These are phyloP conservation scores for Pterois miles DNA, from an alignment of 2,797 vertebrate genomes.

Conservation along the genomic window DNA sequence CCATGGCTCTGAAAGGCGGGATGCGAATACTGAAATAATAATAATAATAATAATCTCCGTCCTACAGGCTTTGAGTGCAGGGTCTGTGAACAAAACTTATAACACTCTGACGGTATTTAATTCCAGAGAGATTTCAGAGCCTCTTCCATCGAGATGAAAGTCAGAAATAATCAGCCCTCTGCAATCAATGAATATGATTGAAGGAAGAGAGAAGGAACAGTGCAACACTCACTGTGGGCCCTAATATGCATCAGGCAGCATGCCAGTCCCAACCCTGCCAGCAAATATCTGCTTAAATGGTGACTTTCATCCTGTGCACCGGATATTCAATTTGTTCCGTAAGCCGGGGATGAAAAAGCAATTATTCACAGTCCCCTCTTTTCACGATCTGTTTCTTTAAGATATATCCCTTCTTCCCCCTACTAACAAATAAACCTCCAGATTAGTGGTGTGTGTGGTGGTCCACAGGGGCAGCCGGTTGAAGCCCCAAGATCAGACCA, in stretches of 20 bases:
- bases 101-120: conserved; percentile 53
- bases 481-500: conserved; percentile 54
- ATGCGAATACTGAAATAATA: conserved; percentile 50
- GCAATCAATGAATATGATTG: conserved; percentile 75
- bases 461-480: conserved; percentile 49
- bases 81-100: conserved; percentile 54
- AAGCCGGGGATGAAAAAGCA: conserved; percentile 84
- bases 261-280: conserved; percentile 63
- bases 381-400: conserved; percentile 85
- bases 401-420: conserved; percentile 72
- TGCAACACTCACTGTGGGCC: conserved; percentile 42
- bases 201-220: conserved; percentile 54
- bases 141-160: conserved; percentile 66
- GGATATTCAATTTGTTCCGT: conserved; percentile 86
- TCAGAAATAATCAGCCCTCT: conserved; percentile 76
- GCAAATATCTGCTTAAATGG: conserved; percentile 81
- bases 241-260: conserved; percentile 61
- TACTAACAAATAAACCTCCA: conserved; percentile 73
- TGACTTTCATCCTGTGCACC: conserved; percentile 76
- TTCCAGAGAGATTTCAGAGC: conserved; percentile 56
- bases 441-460: conserved; percentile 73
- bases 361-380: conserved; percentile 84
- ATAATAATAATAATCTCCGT: conserved; percentile 26
- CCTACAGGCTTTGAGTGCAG: conserved; percentile 34
- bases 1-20: conserved; percentile 30